These are phyloP conservation scores for Prunella himalayana DNA, from an alignment of 2,113 vertebrate species.

Conservation along the genomic window DNA sequence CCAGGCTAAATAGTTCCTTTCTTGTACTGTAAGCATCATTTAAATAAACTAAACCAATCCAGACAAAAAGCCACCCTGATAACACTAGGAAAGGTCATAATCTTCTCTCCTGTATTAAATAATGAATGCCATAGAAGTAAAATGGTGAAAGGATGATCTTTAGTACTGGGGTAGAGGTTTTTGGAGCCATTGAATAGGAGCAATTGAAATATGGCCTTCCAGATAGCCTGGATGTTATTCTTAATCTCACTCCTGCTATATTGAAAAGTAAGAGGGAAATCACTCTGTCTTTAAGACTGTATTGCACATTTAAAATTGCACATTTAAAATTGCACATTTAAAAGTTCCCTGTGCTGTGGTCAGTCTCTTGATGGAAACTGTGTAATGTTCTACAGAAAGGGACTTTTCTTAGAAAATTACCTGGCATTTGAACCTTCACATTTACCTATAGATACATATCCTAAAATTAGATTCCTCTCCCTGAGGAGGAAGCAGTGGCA, in stretches of 20 bases:
- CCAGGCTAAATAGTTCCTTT: background rate
- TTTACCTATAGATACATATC: background rate
- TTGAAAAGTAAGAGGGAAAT: background rate
- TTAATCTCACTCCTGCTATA: accelerated
- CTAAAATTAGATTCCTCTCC: background rate
- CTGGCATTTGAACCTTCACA: background rate
- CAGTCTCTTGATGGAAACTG: background rate
- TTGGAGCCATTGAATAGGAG: background rate
- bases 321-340: no score
- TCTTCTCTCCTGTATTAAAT: background rate
- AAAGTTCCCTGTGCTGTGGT: background rate
- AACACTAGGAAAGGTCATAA: background rate
- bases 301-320: accelerated
- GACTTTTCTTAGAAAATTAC: background rate
- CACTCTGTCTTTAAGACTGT: background rate
- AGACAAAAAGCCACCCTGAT: background rate
- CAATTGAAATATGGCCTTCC: background rate
- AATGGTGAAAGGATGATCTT: background rate
- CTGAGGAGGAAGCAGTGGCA: background rate
- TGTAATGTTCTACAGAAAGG: background rate
- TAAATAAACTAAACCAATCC: background rate
- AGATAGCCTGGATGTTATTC: background rate
- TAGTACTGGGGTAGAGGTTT: background rate
- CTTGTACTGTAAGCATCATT: background rate
- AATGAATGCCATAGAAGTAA: background rate